Conservation (phyloP, 1,140 invertebrate genomes). For the Mya arenaria region DNA sequence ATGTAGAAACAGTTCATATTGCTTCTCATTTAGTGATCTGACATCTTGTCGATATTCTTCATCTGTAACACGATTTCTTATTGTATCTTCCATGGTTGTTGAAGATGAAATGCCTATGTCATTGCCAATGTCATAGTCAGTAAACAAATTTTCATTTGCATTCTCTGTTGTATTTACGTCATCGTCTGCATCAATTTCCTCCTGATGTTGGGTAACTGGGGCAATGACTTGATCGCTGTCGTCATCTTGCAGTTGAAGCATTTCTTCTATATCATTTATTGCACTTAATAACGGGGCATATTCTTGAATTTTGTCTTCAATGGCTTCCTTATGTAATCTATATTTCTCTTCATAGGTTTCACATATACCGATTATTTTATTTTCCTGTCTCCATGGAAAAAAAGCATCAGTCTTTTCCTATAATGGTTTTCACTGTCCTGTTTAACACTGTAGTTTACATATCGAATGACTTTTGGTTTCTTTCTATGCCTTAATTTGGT, state of each 20-base stretch:
- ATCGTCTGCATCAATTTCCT: constrained; percentile 2
- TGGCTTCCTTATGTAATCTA: not conserved
- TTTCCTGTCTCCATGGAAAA: constrained; percentile 46
- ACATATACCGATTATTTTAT: not conserved
- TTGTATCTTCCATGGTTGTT: not conserved
- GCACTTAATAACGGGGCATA: not conserved
- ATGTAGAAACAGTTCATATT: constrained; percentile 14
- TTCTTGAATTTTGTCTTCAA: not conserved
- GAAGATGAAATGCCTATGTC: constrained; percentile 8
- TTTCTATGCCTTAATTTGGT: constrained; percentile 13
- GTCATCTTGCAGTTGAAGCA: constrained; percentile 29
- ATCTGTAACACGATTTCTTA: constrained; percentile 28
- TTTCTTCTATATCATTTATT: constrained; percentile 16
- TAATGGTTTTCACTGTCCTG: constrained; percentile 55
- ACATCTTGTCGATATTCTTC: not conserved
- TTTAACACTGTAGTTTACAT: constrained; percentile 26
- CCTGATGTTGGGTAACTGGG: constrained; percentile 11
- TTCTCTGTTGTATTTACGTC: not conserved
- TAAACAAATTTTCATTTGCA: constrained; percentile 11
- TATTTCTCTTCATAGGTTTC: constrained; percentile 11
- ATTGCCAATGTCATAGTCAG: constrained; percentile 2
- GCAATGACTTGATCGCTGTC: not conserved
- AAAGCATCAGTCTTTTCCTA: constrained; percentile 54
- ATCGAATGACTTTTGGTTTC: constrained; percentile 23
- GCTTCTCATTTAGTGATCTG: constrained; percentile 23